These are phyloP conservation scores for Phalacrocorax brasilianus DNA, from an alignment of 2,113 vertebrate species.

Conservation along the genomic window DNA sequence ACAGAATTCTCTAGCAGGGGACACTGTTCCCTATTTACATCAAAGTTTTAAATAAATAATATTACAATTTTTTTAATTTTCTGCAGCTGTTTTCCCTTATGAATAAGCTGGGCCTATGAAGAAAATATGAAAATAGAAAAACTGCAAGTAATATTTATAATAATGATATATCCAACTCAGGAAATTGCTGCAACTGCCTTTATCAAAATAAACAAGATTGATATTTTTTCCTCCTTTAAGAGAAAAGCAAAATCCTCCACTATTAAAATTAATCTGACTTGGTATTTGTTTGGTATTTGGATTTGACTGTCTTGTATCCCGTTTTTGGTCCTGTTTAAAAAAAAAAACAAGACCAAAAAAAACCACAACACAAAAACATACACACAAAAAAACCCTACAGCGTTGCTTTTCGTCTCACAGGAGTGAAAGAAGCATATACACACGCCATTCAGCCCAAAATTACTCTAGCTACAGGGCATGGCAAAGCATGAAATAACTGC, in stretches of 20 bases:
- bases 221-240: slow-evolving; percentile 35
- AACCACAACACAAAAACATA: not conserved
- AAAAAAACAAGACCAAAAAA: not conserved
- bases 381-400: not conserved
- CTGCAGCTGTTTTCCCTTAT: slow-evolving; percentile 72
- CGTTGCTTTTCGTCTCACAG: slow-evolving; percentile 33
- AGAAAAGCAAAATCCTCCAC: slow-evolving; percentile 41
- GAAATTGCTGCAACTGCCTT: slow-evolving; percentile 61
- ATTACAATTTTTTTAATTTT: slow-evolving; percentile 11
- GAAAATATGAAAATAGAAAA: slow-evolving; percentile 60
- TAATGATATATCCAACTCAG: slow-evolving; percentile 59
- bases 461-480: slow-evolving; percentile 78
- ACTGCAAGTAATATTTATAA: slow-evolving; percentile 64
- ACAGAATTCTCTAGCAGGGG: slow-evolving; percentile 35
- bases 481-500: slow-evolving; percentile 79
- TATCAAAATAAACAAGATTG: slow-evolving; percentile 68
- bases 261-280: slow-evolving; percentile 45
- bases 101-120: slow-evolving; percentile 59
- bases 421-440: slow-evolving; percentile 59
- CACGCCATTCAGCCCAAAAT: slow-evolving; percentile 70
- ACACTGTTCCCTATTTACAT: slow-evolving; percentile 47
- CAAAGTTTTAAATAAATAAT: slow-evolving; percentile 61
- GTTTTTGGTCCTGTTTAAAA: slow-evolving; percentile 14
- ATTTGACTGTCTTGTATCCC: slow-evolving; percentile 35
- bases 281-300: slow-evolving; percentile 52